Percentiles rank a stretch among this genome's conserved stretches.
These are phyloP conservation scores for Dromius quadrimaculatus DNA, from an alignment of 2,888 invertebrate species.

Conservation along the genomic window DNA sequence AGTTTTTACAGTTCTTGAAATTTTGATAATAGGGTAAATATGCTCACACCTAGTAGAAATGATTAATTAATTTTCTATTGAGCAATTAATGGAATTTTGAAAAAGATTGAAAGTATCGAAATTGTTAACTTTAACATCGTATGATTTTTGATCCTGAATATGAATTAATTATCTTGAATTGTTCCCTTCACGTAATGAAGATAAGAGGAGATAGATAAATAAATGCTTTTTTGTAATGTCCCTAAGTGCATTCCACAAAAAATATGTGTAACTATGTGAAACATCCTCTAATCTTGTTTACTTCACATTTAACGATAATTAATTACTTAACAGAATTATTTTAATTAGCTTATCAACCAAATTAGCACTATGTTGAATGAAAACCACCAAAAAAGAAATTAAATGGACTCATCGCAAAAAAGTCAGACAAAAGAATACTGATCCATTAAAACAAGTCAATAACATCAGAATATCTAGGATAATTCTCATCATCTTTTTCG, in stretches of 20 bases:
- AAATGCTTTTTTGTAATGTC: neutral
- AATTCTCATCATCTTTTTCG: too few species aligned
- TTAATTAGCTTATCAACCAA: constrained; percentile 39
- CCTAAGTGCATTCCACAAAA: constrained; percentile 13
- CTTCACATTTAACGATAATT: constrained; percentile 23
- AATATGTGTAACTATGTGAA: constrained; percentile 36
- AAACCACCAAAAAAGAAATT: constrained; percentile 1
- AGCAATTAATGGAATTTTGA: too few species aligned
- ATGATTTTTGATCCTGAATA: too few species aligned
- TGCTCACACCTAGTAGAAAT: too few species aligned
- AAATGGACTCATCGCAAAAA: constrained; percentile 1
- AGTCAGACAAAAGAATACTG: constrained; percentile 1
- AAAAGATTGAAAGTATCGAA: too few species aligned
- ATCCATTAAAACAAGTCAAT: constrained; percentile 16
- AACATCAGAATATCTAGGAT: constrained; percentile 10
- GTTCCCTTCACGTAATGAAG: too few species aligned
- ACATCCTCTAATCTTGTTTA: constrained; percentile 40
- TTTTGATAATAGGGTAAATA: too few species aligned
- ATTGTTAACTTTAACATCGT: too few species aligned
- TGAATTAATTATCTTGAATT: too few species aligned
- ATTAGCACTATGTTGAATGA: constrained; percentile 35
- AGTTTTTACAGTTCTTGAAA: too few species aligned
- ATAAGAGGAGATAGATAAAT: constrained; percentile 18
- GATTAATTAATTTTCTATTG: too few species aligned
- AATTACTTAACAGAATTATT: constrained; percentile 30